These are phyloP conservation scores for Beaufortia kweichowensis DNA, from an alignment of 2,113 vertebrate genomes.

Conservation along the genomic window DNA sequence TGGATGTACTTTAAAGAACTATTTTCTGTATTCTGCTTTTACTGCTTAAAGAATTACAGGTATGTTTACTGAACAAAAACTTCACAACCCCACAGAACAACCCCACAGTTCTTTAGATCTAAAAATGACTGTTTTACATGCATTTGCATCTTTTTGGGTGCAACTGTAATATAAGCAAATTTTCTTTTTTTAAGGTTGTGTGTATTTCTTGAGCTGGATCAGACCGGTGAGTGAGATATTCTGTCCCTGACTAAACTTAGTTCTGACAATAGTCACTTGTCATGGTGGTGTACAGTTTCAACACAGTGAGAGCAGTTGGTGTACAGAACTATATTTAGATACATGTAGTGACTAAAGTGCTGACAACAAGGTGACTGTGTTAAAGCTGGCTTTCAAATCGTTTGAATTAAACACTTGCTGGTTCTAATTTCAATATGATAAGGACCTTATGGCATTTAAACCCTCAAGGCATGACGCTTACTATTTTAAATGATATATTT, in stretches of 20 bases:
- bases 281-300: conserved; percentile 67
- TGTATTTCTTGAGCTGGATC: neutral
- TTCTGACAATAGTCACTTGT: conserved; percentile 56
- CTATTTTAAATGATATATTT: conserved; percentile 38
- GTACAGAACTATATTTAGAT: conserved; percentile 34
- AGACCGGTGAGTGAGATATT: conserved; percentile 26
- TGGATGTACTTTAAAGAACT: neutral
- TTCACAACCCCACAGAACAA: neutral
- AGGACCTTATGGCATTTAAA: too few species aligned
- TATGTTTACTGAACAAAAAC: neutral
- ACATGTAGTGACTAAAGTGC: conserved; percentile 1
- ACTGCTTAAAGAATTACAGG: neutral
- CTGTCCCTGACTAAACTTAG: conserved; percentile 68
- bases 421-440: neutral
- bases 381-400: neutral
- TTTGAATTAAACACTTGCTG: neutral
- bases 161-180: neutral
- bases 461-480: neutral
- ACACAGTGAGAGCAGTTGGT: conserved; percentile 49
- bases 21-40: neutral
- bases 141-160: neutral
- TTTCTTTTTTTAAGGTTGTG: neutral
- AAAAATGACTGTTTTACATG: neutral
- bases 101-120: neutral
- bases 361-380: neutral